These are phyloP conservation scores for Pandemis heparana DNA, from an alignment of 2,888 invertebrate species.

Conservation along the genomic window DNA sequence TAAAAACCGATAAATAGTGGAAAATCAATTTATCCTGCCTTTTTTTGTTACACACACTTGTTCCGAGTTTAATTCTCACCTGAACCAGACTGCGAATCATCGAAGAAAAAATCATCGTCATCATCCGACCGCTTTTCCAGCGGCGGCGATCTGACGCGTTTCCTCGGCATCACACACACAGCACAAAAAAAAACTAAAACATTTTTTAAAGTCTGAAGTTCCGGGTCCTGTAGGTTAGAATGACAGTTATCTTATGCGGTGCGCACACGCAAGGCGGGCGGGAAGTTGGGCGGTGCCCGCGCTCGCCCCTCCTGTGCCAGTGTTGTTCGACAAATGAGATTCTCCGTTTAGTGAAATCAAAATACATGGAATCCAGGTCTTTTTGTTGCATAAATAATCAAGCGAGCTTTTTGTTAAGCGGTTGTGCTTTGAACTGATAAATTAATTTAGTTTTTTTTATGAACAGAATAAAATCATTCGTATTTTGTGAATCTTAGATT, in stretches of 20 bases:
- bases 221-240: constrained; percentile 25
- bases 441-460: background rate
- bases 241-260: constrained; percentile 63
- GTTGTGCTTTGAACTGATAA: constrained; percentile 12
- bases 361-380: constrained; percentile 45
- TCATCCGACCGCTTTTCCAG: constrained; percentile 71
- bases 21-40: no score
- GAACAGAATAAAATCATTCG: background rate
- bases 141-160: constrained; percentile 70
- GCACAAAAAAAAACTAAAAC: constrained; percentile 30
- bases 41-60: no score
- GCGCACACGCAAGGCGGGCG: constrained; percentile 76
- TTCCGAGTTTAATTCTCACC: constrained; percentile 53
- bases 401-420: constrained; percentile 11
- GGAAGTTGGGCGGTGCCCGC: constrained; percentile 75
- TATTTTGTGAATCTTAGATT: background rate
- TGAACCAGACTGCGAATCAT: constrained; percentile 78
- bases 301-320: constrained; percentile 73
- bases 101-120: constrained; percentile 80
- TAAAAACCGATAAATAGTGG: no score
- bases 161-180: constrained; percentile 71
- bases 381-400: constrained; percentile 37
- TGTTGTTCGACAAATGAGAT: constrained; percentile 63
- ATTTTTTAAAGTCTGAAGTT: constrained; percentile 6
- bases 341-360: constrained; percentile 49